Base-by-base conservation (phyloP, 1,140 invertebrate genomes). In the Bombus consobrinus region DNA sequence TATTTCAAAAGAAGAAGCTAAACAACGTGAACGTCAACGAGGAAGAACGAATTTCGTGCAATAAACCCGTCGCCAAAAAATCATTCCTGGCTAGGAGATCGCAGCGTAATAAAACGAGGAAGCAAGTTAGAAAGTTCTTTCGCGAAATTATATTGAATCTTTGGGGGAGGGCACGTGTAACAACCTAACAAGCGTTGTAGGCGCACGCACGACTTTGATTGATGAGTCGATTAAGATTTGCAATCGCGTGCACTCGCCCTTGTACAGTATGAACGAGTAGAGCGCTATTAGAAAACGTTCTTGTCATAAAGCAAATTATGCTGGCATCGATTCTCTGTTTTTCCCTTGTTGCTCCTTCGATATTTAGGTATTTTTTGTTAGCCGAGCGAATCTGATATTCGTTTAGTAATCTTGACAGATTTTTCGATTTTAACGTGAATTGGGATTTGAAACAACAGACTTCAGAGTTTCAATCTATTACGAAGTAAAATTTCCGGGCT, bases 141-240 rank as follows among this genome's bases (percentile, higher is more conserved):
- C 32, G 28, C 10, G 43, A 81, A 81, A 81, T 81, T 41, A 72
- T 81, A 80, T 80, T 6, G 41, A 80, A 80, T 80, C 64, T 39
- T 10, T 4, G 5, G 32, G 41, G 32, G 53, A 43, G 13, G 57
- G 47, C 34, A 69, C 37, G 53, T 69, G 47, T 62, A 81, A 81
- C 68, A 81, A 57, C 59, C 10, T 62, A 62, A 62, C 59, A 62
- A 62, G 68, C 69, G 37, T 53, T 18, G 32, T 43, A 69, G 22
- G 3, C 62, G 28, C 78, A 73, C 37, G 79, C 68, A 32, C 34
- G 79, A 80, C 78, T 53, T 81, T 81, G 66, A 81, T 71, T 66
- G 79, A 81, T 57, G 66, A 66, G 41, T 39, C 43, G 64, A 69
- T 72, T 68, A 39, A 71, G 47, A 71, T 81, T 72, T 53, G 34